phyloP scores from a whole-genome alignment of 2,113 vertebrate species.

The Myocastor coypus region DNA sequence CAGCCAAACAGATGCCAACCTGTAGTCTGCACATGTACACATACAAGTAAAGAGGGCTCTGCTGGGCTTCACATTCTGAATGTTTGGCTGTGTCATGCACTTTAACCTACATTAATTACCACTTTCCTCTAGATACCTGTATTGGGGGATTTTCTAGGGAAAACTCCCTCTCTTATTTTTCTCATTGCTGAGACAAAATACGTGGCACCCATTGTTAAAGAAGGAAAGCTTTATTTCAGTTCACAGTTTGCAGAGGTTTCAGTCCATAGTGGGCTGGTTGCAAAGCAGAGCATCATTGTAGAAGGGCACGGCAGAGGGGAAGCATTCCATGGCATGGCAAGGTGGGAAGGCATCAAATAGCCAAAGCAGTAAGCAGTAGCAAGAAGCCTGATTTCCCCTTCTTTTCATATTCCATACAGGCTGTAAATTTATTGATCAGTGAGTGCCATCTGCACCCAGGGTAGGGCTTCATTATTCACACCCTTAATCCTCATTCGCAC shows the following conservation, averaged over 20 bases:
- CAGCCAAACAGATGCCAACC: neutral
- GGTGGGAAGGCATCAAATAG: neutral
- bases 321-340: neutral
- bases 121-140: neutral
- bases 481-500: neutral
- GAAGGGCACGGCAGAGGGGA: neutral
- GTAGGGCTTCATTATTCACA: neutral
- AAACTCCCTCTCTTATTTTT: neutral
- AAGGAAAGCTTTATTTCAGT: neutral
- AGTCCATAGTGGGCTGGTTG: neutral
- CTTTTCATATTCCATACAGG: neutral
- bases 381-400: neutral
- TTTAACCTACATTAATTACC: neutral
- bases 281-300: neutral
- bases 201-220: neutral
- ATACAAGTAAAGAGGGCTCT: neutral
- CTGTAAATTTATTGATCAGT: neutral
- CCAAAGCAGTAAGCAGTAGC: neutral
- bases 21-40: neutral
- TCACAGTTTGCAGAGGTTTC: neutral
- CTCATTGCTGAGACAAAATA: neutral
- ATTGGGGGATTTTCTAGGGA: neutral
- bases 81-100: neutral
- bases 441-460: neutral
- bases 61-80: neutral